Evolutionary conservation across 2,797 vertebrate species (phyloP).

Genomic region (Coilia nasus): DNA sequence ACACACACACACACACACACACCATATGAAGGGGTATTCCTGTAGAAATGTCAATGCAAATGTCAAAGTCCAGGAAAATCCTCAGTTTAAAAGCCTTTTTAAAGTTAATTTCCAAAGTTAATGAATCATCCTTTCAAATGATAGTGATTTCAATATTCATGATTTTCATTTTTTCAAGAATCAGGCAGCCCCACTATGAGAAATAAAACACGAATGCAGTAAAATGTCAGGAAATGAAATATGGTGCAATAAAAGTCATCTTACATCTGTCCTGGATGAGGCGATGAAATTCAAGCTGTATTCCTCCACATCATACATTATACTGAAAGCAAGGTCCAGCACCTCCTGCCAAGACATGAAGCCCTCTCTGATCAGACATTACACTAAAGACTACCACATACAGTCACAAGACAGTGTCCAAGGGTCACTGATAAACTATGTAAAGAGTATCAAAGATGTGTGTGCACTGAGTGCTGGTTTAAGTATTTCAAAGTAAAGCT

Average conservation of each 20-base stretch:
- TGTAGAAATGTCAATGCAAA: too few species aligned
- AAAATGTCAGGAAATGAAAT: background rate
- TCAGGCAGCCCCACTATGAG: too few species aligned
- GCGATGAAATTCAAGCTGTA: slow-evolving; percentile 91
- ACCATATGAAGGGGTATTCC: too few species aligned
- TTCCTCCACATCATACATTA: slow-evolving; percentile 88
- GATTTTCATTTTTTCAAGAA: too few species aligned
- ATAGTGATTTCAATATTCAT: too few species aligned
- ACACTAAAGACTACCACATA: background rate
- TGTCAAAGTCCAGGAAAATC: too few species aligned
- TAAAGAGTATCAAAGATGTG: background rate
- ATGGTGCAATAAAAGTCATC: slow-evolving; percentile 54
- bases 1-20: too few species aligned
- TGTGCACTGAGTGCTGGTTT: background rate
- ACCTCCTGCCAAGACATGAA: slow-evolving; percentile 77
- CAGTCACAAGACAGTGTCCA: background rate
- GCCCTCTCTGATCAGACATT: background rate
- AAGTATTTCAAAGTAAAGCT: background rate
- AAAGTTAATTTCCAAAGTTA: too few species aligned
- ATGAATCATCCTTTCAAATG: too few species aligned
- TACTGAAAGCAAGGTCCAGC: slow-evolving; percentile 90
- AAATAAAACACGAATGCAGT: background rate
- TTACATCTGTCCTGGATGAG: slow-evolving; percentile 89
- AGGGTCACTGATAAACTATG: background rate
- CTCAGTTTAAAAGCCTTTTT: too few species aligned